phyloP scores from a whole-genome alignment of 2,797 vertebrate genomes.

The Enteromius radiatus region DNA sequence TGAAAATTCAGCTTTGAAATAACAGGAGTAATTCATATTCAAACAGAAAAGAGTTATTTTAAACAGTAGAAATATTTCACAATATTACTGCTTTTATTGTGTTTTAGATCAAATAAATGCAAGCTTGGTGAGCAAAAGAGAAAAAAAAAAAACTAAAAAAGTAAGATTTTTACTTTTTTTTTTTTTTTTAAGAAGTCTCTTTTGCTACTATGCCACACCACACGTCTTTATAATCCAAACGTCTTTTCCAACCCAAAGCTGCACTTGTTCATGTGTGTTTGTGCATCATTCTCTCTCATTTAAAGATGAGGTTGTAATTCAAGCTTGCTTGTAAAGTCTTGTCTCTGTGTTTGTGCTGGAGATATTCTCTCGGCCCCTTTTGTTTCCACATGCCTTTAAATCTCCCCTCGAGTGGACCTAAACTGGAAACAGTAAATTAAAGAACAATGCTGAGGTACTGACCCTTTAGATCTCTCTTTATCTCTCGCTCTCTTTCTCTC shows the following conservation, averaged over 20 bases:
- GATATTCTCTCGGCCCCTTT: slow-evolving; percentile 39
- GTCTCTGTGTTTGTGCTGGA: slow-evolving; percentile 28
- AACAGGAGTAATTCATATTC: too few species aligned
- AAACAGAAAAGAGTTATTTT: too few species aligned
- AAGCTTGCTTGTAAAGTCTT: slow-evolving; percentile 26
- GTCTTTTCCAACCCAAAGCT: slow-evolving; percentile 5
- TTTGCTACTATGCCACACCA: neutral
- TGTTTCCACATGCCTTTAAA: slow-evolving; percentile 46
- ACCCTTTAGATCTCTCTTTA: slow-evolving; percentile 40
- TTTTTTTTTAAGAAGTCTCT: too few species aligned
- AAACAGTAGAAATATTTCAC: too few species aligned
- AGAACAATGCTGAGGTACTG: slow-evolving; percentile 40
- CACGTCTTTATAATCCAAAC: neutral
- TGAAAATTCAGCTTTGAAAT: too few species aligned
- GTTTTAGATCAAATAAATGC: too few species aligned
- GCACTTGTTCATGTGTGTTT: slow-evolving; percentile 10
- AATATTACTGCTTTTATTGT: too few species aligned
- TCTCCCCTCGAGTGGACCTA: slow-evolving; percentile 42
- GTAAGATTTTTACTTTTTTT: too few species aligned
- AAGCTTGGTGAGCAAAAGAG: too few species aligned
- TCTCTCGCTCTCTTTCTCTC: slow-evolving; percentile 35
- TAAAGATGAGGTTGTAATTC: slow-evolving; percentile 21
- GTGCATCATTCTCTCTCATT: slow-evolving; percentile 25
- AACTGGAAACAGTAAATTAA: slow-evolving; percentile 48
- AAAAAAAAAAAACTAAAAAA: neutral